Base-by-base conservation (phyloP, 2,888 invertebrate species). In the Drosophila kokeensis region DNA sequence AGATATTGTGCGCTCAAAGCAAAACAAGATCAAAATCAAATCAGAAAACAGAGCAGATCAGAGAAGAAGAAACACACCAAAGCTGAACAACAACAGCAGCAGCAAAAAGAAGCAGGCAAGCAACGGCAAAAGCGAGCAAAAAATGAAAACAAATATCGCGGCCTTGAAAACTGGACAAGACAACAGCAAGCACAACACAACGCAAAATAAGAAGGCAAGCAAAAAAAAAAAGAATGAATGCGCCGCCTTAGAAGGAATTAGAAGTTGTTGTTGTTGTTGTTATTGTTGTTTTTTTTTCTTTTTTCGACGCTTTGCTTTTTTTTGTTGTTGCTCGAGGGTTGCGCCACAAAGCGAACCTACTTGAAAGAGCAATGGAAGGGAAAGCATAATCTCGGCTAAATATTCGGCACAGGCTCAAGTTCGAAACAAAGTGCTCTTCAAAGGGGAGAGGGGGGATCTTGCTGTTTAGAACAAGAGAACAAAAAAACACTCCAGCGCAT, bases 141-240 rank as follows among this genome's bases (percentile, higher is more conserved):
- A 73, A 78, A 81, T 65, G 53, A 76, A 81, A 65, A 82, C 83
- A 86, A 81, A 81, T 69, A 76, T 76, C 36, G 55, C 77, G 87
- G 79, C 84, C 84, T 85, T 85, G 84, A 85, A 84, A 83, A 73
- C 74, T 84, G 77, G 65, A 77, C 76, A 82, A 71, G 70, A 69
- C 54, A 55, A 27, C 27, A 60, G 54, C 49, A 63, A 79, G 66
- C 68, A 66, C 36, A 57, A 58, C 61, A 67, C 24, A 66, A 34
- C 42, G 57, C 29, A 49, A 71, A 58, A 62, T 62, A 54, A 73
- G 60, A 71, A 64, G 66, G 62, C 49, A 66, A 69, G 54, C 34
- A 40, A n/a, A 57, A 29, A 53, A 27, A 53, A 54, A 38, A 77
- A 69, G 55, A 50, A 68, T 45, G 61, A 49, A 66, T 55, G 55